Percentiles rank a stretch among this genome's conserved stretches.
Conservation (phyloP, 2,888 invertebrate species). For the Heliconius cydno region DNA sequence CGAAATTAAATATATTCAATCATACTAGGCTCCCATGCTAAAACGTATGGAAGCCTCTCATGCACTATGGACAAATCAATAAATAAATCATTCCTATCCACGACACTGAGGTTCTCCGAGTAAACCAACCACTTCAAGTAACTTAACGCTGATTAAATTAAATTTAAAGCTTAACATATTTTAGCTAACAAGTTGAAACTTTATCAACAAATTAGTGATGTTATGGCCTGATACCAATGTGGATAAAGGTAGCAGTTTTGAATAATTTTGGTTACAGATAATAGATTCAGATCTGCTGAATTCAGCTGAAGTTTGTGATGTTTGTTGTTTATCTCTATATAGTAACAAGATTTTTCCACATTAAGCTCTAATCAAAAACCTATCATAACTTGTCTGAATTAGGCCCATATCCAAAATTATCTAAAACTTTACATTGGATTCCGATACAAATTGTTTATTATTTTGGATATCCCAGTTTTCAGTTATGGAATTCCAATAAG, state of each 20-base stretch:
- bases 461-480: background rate
- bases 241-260: background rate
- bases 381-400: no score
- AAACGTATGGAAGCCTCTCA: conserved; percentile 65
- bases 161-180: conserved; percentile 23
- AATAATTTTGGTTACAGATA: background rate
- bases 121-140: background rate
- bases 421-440: background rate
- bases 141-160: conserved; percentile 1
- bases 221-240: background rate
- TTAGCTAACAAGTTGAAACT: conserved; percentile 16
- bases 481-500: background rate
- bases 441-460: no score
- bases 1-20: conserved; percentile 59
- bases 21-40: conserved; percentile 63
- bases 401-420: background rate
- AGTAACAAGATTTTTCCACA: background rate
- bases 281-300: no score
- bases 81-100: conserved; percentile 26
- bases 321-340: background rate
- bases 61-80: conserved; percentile 34
- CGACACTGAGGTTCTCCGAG: background rate
- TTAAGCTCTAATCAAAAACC: background rate
- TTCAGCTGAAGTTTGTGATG: background rate
- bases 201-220: conserved; percentile 28